phyloP scores from a whole-genome alignment of 2,888 invertebrate genomes.

The Onchidella celtica region DNA sequence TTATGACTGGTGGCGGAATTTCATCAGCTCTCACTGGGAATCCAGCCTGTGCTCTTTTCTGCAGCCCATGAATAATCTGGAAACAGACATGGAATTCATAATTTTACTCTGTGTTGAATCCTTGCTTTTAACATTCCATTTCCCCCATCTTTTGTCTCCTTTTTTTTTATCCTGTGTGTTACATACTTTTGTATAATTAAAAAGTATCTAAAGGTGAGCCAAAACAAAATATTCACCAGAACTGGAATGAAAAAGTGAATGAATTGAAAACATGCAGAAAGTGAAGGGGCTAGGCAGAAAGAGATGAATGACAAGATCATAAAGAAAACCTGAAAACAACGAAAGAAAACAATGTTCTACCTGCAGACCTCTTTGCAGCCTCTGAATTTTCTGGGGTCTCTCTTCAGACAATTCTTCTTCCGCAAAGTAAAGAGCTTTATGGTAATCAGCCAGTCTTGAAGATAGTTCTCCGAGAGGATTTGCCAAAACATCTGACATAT shows the following conservation, averaged over 20 bases:
- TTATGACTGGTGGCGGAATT: constrained; percentile 49
- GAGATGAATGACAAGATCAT: not conserved
- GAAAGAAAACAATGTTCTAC: not conserved
- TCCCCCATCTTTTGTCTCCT: too few species aligned
- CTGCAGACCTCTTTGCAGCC: constrained; percentile 50
- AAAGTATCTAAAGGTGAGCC: too few species aligned
- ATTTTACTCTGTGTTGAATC: too few species aligned
- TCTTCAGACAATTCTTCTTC: constrained; percentile 53
- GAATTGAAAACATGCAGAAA: too few species aligned
- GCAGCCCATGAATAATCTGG: constrained; percentile 49
- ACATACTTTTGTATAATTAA: not conserved
- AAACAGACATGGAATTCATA: too few species aligned
- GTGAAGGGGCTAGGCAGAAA: not conserved
- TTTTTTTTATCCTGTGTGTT: too few species aligned
- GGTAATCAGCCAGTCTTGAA: constrained; percentile 49
- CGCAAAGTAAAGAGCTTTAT: constrained; percentile 56
- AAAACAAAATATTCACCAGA: too few species aligned
- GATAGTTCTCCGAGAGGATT: constrained; percentile 52
- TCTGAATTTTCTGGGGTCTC: constrained; percentile 52
- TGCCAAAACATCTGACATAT: constrained; percentile 41
- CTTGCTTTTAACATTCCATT: too few species aligned
- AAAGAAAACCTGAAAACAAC: not conserved
- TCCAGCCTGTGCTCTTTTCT: constrained; percentile 50
- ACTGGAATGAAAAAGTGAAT: too few species aligned
- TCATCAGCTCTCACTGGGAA: constrained; percentile 52